Base-by-base conservation (phyloP, 2,888 invertebrate species). In the Ephialtes manifestator region DNA sequence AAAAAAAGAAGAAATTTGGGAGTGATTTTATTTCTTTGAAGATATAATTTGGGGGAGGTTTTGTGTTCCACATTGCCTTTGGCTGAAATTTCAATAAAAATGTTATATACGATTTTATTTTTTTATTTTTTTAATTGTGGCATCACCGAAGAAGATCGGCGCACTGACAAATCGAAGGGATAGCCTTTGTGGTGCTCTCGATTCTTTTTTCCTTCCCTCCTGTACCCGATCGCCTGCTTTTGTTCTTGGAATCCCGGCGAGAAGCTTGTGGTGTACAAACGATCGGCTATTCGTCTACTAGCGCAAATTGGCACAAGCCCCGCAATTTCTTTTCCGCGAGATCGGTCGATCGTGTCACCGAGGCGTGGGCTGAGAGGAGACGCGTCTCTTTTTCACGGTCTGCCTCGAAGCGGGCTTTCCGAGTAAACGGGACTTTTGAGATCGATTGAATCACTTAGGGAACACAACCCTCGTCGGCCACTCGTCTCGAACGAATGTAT, bases 221-320 rank as follows among this genome's bases (percentile, higher is more conserved):
- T 79, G 79, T 68, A 70, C 72, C 76, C 87, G 87, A 89, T 88
- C 89, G 88, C 84, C 87, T 88, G 87, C 90, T 91, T 63, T 63
- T 63, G 18, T 63, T 63, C 60, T 63, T 60, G 28, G 31, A 31
- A 35, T 60, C 60, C 60, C 90, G 89, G 89, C 88, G 90, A 82
- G 86, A 87, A 87, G 86, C 70, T 24, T 77, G 74, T 39, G 79
- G 85, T 87, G 80, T 83, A 84, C 88, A 86, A 84, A 84, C 78
- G 86, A 85, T 86, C 80, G 80, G 82, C 84, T 71, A 86, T 86
- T 74, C 70, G 70, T 86, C 80, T 78, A 39, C 55, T 71, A 72
- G 60, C 65, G 65, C 53, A 83, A 85, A 86, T 86, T 86, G 86
- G 75, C 77, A 53, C 80, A 60, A 77, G 53, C 77, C 77, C 82